phyloP scores from a whole-genome alignment of 2,888 invertebrate species.

The Drosophila yooni region DNA sequence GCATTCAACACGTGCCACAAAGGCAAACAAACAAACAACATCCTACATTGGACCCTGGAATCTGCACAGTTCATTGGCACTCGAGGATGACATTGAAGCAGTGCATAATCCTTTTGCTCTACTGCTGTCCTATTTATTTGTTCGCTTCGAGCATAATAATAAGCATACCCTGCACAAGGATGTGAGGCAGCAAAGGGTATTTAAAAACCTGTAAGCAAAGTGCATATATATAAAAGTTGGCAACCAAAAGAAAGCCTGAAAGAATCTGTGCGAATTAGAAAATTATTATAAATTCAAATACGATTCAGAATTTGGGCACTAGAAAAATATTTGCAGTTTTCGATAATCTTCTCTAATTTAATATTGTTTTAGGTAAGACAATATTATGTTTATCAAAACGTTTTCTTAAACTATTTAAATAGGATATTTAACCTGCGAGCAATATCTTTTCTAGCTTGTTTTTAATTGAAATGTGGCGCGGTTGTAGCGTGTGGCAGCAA shows the following conservation, averaged over 20 bases:
- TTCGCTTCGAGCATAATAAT: neutral
- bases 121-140: conserved; percentile 13
- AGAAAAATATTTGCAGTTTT: neutral
- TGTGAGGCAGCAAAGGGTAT: neutral
- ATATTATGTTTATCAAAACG: neutral
- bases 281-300: too few species aligned
- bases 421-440: conserved; percentile 17
- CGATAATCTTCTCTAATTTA: neutral
- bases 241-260: too few species aligned
- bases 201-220: neutral
- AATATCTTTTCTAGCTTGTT: conserved; percentile 10
- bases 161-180: conserved; percentile 10
- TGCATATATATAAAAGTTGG: too few species aligned
- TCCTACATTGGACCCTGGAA: conserved; percentile 23
- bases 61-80: conserved; percentile 43
- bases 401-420: neutral
- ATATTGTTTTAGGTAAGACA: neutral
- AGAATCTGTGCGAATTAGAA: neutral
- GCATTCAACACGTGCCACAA: conserved; percentile 40
- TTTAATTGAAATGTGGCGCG: conserved; percentile 85
- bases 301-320: neutral
- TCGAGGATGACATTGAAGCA: conserved; percentile 34
- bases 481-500: conserved; percentile 81
- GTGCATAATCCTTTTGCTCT: conserved; percentile 34
- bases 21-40: conserved; percentile 32